Evolutionary conservation across 2,113 vertebrate species (phyloP), one percentile per base, ranked within the genome.

Genomic region (Anser brachyrhynchus): DNA sequence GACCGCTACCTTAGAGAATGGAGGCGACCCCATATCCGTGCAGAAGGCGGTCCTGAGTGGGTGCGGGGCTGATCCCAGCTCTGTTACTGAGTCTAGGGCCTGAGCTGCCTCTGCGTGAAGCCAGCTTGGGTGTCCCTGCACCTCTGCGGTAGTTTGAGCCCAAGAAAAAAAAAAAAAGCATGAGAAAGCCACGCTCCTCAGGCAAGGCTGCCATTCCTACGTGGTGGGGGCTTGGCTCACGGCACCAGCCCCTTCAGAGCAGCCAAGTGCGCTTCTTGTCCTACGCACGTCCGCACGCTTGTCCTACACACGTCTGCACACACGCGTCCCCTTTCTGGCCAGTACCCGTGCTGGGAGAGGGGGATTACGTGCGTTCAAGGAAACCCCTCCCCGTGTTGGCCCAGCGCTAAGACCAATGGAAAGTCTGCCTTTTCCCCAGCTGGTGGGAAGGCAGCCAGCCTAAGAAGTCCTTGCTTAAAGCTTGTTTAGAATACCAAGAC

Each of bases 401-500:
- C 69, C 39, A 55, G 18, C 55, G 59, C 90, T 87, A 31, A 71
- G 59, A 23, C 51, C 35, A 2, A 21, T 16, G 43, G 61, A 83
- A 84, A 25, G 43, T 49, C 75, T 71, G 54, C 80, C n/a, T 88
- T 33, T 39, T n/a, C 20, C 11, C 10, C 69, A 90, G 84, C 90
- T 93, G 90, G 74, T 62, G 43, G 73, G 90, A 87, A 73, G 46
- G 52, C 93, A 72, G 82, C 84, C 91, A 90, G 67, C 81, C 74
- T 54, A 54, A 93, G 39, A 82, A 54, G 13, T 12, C 57, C 25
- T 75, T 65, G 65, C 62, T 59, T 59, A 54, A 69, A 83, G 80
- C 5, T 1, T 88, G 91, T 94, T 96, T 94, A 51, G 72, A 75
- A 84, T 49, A 84, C 37, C 20, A 28, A 51, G 52, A 29, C 0